Conservation (phyloP, 1,140 invertebrate species). For the Philopotamus ludificatus region DNA sequence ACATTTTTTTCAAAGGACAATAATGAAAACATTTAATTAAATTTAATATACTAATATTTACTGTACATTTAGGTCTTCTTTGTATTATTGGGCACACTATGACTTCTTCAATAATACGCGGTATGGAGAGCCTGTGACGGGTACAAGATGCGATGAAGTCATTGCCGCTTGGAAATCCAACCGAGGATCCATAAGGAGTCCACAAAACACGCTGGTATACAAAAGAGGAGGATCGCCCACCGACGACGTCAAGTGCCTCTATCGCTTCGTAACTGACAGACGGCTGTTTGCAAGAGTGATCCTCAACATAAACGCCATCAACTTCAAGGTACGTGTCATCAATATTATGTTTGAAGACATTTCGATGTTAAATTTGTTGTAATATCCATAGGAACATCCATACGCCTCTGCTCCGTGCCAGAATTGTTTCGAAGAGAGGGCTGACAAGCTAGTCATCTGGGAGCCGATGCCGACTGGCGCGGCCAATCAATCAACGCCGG, state of each 20-base stretch:
- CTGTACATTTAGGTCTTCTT: slow-evolving; percentile 60
- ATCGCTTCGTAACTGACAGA: slow-evolving; percentile 78
- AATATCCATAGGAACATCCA: slow-evolving; percentile 61
- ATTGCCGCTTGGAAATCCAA: slow-evolving; percentile 76
- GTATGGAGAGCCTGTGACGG: slow-evolving; percentile 74
- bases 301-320: slow-evolving; percentile 67
- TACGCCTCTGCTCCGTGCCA: slow-evolving; percentile 77
- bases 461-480: slow-evolving; percentile 60
- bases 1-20: background rate
- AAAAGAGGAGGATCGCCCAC: slow-evolving; percentile 57
- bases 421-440: slow-evolving; percentile 79
- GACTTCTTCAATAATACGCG: slow-evolving; percentile 89
- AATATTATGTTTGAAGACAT: background rate
- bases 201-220: slow-evolving; percentile 81
- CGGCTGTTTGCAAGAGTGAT: slow-evolving; percentile 78
- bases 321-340: slow-evolving; percentile 66
- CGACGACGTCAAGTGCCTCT: slow-evolving; percentile 74
- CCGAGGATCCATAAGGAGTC: slow-evolving; percentile 71
- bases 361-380: slow-evolving; percentile 25
- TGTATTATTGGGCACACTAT: slow-evolving; percentile 91
- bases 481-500: slow-evolving; percentile 44
- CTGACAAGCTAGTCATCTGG: slow-evolving; percentile 77
- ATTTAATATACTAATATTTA: background rate
- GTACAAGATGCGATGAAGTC: slow-evolving; percentile 81
- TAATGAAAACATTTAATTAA: background rate